Evolutionary conservation across 2,113 vertebrate genomes (phyloP).

Genomic region (Odocoileus hemionus): DNA sequence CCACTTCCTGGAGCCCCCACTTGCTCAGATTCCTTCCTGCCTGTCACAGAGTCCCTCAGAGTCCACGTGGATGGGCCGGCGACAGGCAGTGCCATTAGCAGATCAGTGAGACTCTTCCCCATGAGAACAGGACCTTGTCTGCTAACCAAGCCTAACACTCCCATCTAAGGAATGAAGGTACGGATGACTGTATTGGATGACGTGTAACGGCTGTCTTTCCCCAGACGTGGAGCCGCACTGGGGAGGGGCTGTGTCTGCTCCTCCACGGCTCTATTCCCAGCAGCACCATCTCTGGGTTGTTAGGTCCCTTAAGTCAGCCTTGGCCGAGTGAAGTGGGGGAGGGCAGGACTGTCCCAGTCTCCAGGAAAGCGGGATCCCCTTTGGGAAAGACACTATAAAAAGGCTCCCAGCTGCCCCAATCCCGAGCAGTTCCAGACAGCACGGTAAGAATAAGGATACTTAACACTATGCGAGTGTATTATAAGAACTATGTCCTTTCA

Average conservation of each 20-base stretch:
- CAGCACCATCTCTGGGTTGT: background rate
- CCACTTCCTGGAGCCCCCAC: background rate
- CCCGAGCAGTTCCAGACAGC: background rate
- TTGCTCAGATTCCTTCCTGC: background rate
- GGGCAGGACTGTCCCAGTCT: background rate
- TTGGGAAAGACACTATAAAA: background rate
- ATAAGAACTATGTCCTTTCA: background rate
- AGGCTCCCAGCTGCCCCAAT: background rate
- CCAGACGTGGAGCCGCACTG: background rate
- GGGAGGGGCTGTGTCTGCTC: background rate
- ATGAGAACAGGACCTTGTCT: background rate
- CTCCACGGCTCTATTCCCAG: accelerated
- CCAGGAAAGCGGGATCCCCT: background rate
- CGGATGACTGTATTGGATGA: background rate
- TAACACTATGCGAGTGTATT: background rate
- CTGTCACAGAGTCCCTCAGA: background rate
- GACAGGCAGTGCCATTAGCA: background rate
- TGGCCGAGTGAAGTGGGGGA: background rate
- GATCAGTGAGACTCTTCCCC: background rate
- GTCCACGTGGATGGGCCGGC: background rate
- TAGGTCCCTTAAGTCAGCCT: background rate
- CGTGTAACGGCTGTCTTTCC: background rate
- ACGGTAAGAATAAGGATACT: background rate
- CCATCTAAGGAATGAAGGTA: background rate
- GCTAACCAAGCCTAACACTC: background rate